Conservation (phyloP, 2,797 vertebrate genomes). For the Eurystomus glaucurus region DNA sequence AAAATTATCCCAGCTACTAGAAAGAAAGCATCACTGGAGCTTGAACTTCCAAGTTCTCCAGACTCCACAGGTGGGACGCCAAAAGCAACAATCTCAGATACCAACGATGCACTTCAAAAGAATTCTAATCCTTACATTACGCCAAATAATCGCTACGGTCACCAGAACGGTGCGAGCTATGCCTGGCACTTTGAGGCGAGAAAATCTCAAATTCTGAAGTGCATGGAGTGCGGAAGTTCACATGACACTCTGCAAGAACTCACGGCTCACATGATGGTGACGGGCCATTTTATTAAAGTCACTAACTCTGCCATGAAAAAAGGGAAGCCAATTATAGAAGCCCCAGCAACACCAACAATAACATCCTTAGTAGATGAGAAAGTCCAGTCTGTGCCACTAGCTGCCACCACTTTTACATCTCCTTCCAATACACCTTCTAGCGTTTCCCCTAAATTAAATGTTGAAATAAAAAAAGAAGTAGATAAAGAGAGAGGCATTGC, state of each 20-base stretch:
- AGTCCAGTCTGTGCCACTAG: slow-evolving; percentile 96
- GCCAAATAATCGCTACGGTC: slow-evolving; percentile 97
- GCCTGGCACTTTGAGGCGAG: slow-evolving; percentile 99
- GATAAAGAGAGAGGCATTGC: slow-evolving; percentile 91
- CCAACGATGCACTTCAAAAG: slow-evolving; percentile 92
- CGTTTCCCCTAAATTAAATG: slow-evolving; percentile 88
- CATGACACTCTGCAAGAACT: slow-evolving; percentile 97
- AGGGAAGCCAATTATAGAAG: slow-evolving; percentile 95
- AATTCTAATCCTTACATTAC: slow-evolving; percentile 96
- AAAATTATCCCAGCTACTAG: slow-evolving; percentile 95
- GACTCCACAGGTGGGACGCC: slow-evolving; percentile 94
- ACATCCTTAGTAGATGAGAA: slow-evolving; percentile 90
- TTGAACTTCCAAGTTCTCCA: slow-evolving; percentile 96
- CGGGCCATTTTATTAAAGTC: slow-evolving; percentile 98
- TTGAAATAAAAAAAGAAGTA: slow-evolving; percentile 95
- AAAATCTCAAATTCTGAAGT: slow-evolving; percentile 98
- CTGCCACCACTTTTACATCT: slow-evolving; percentile 95
- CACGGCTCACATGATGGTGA: slow-evolving; percentile 99
- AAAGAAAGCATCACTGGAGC: slow-evolving; percentile 93
- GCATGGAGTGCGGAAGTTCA: slow-evolving; percentile 99
- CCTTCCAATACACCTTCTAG: slow-evolving; percentile 90
- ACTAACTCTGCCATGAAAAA: slow-evolving; percentile 99
- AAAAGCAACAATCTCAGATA: slow-evolving; percentile 84
- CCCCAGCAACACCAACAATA: slow-evolving; percentile 83
- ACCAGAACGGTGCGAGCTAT: slow-evolving; percentile 98